Conservation (phyloP, 2,113 vertebrate genomes). For the Mus musculus region GRCm39 chr4:107164501-107165000, state of each 20-base stretch:
- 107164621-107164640: not conserved
- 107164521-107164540: constrained; percentile 6
- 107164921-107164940: not conserved
- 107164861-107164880: not conserved
- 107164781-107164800: not conserved
- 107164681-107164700: not conserved
- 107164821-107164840: not conserved
- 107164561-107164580: not conserved
- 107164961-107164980: too few species aligned
- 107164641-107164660: not conserved
- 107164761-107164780: not conserved
- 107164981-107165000: too few species aligned
- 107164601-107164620: not conserved
- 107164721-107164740: not conserved
- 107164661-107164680: not conserved
- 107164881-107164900: not conserved
- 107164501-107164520: constrained; percentile 44
- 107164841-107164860: not conserved
- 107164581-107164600: not conserved
- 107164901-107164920: not conserved
- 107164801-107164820: not conserved
- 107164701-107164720: not conserved
- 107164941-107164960: too few species aligned
- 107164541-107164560: constrained; percentile 32
- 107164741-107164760: not conserved